Conservation (phyloP, 2,888 invertebrate species). For the Drosophila atroscutellata region DNA sequence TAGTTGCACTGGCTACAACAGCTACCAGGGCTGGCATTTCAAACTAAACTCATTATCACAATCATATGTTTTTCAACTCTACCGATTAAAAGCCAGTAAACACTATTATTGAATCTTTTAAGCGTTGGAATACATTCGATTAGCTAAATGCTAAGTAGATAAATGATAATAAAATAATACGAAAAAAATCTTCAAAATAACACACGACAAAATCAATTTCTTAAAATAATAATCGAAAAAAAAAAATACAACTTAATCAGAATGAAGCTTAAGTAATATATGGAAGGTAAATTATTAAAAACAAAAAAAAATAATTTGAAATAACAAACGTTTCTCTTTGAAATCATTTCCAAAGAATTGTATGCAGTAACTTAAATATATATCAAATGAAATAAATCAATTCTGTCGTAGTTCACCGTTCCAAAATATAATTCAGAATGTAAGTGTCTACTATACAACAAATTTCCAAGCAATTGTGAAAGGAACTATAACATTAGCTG, state of each 20-base stretch:
- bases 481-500: constrained; percentile 10
- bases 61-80: neutral
- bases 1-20: constrained; percentile 45
- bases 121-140: neutral
- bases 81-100: neutral
- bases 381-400: neutral
- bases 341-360: too few species aligned
- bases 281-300: neutral
- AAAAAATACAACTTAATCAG: neutral
- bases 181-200: too few species aligned
- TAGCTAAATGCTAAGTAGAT: neutral
- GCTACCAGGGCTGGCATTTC: constrained; percentile 44
- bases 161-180: neutral
- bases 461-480: neutral
- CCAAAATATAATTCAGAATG: neutral
- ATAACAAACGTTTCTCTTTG: too few species aligned
- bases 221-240: neutral
- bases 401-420: neutral
- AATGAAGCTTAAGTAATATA: neutral
- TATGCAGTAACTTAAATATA: too few species aligned
- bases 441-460: too few species aligned
- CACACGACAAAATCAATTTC: neutral
- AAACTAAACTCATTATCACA: neutral
- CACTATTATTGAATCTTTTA: neutral
- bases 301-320: neutral